Conservation (phyloP, 1,140 invertebrate species). For the Eueides isabella region DNA sequence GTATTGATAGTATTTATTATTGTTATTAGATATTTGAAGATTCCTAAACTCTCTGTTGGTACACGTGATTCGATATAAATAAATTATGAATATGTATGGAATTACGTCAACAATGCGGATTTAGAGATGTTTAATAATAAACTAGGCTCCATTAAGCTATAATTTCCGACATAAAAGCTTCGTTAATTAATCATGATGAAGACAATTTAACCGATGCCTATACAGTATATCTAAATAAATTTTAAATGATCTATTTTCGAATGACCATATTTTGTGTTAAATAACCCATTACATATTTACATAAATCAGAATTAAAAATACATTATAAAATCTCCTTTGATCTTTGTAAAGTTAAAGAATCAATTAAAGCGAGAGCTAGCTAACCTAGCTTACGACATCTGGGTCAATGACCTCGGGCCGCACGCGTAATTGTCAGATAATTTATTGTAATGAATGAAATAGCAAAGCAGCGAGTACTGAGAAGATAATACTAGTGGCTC, state of each 20-base stretch:
- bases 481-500: conserved; percentile 51
- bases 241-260: neutral
- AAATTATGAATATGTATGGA: no score
- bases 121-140: neutral
- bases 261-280: neutral
- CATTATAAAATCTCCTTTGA: neutral
- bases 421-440: conserved; percentile 55
- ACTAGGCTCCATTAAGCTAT: neutral
- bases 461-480: conserved; percentile 36
- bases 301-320: conserved; percentile 4
- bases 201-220: neutral
- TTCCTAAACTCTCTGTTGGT: no score
- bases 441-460: conserved; percentile 56
- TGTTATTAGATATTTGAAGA: no score
- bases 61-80: no score
- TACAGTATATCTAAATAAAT: neutral
- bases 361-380: conserved; percentile 25
- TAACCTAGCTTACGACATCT: conserved; percentile 4
- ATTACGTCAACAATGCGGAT: no score
- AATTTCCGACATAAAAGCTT: neutral
- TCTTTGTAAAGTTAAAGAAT: conserved; percentile 8
- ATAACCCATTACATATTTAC: neutral
- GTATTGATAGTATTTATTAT: no score
- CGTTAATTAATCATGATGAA: neutral
- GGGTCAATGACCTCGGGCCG: conserved; percentile 60